Base-by-base conservation (phyloP, 2,888 invertebrate genomes). In the Hirtodrosophila duncani region DNA sequence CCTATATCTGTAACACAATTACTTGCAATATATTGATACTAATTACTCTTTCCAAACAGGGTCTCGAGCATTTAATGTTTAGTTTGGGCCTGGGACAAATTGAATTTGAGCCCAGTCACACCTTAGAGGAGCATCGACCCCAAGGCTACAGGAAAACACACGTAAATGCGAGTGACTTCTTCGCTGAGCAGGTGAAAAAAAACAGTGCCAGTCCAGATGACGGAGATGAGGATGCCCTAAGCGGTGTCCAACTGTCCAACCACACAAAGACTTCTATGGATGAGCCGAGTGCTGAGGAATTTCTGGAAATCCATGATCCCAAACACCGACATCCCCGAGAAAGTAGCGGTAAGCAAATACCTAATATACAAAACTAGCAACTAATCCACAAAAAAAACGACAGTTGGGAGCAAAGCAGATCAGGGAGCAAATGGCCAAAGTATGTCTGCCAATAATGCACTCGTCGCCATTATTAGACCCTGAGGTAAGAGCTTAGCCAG, bases 51-150 rank as follows among this genome's bases (percentile, higher is more conserved):
- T 7, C 1, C 7, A 53, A 53, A 1, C 87, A 91, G 91, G 92
- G 92, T 7, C 90, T 92, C 63, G 92, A 92, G 83, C 92, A 92
- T 70, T 85, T 92, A 33, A 86, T 92, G 84, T 89, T 89, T 69
- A 92, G 88, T 69, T 84, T 92, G 11, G 92, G 92, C 0, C 86
- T 92, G n/a, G 92, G 91, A 0, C 90, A 90, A 7, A 86, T 90
- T 4, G 89, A 90, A 63, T 91, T 92, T 45, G 81, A 83, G 8
- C 82, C 83, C 8, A 69, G 67, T 1, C 87, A 87, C 43, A 85
- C 86, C 1, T 74, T 87, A 17, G 85, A 84, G 3, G 74, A 86
- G 44, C 87, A 87, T 48, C 81, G 83, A 46, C 81, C 84, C 1
- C 63, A 80, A 33, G 85, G 83, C 9, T 82, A 70, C 36, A 74